Percentiles rank a stretch among this genome's conserved stretches.
Conservation (phyloP, 2,797 vertebrate genomes). For the Geotrypetes seraphini region DNA sequence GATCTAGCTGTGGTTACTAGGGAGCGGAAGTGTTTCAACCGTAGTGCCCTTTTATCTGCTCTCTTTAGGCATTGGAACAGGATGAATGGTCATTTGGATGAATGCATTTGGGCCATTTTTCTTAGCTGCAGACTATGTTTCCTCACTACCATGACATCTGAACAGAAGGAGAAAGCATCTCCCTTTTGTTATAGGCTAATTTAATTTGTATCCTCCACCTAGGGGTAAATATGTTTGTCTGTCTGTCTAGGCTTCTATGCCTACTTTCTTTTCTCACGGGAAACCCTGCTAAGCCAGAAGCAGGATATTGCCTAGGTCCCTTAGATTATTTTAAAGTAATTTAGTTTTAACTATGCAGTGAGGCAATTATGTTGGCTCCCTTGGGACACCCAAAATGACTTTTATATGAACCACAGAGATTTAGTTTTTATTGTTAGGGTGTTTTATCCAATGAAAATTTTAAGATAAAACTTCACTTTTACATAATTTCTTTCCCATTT, state of each 20-base stretch:
- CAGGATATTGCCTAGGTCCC: constrained; percentile 76
- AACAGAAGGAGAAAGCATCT: constrained; percentile 98
- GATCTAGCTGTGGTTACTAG: constrained; percentile 56
- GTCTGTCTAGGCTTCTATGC: constrained; percentile 73
- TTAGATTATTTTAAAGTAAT: constrained; percentile 90
- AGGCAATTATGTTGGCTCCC: constrained; percentile 64
- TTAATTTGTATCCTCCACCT: constrained; percentile 98
- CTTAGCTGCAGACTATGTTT: constrained; percentile 72
- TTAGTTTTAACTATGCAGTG: constrained; percentile 73
- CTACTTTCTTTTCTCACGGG: constrained; percentile 90
- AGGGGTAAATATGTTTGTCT: constrained; percentile 98
- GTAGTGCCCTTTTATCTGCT: constrained; percentile 67
- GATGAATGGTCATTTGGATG: constrained; percentile 88
- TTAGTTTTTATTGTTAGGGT: constrained; percentile 80
- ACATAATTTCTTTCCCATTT: constrained; percentile 30
- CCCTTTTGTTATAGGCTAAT: constrained; percentile 92
- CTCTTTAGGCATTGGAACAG: constrained; percentile 67
- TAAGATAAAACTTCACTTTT: constrained; percentile 32
- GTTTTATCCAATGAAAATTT: constrained; percentile 74
- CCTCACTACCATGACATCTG: constrained; percentile 98
- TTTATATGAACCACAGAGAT: constrained; percentile 83
- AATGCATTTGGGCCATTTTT: constrained; percentile 83
- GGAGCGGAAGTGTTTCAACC: constrained; percentile 63
- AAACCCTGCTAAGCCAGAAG: constrained; percentile 70
- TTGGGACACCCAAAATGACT: constrained; percentile 74